These are phyloP conservation scores for Pristionchus arcanus DNA, from an alignment of 2,888 invertebrate species.

Conservation along the genomic window DNA sequence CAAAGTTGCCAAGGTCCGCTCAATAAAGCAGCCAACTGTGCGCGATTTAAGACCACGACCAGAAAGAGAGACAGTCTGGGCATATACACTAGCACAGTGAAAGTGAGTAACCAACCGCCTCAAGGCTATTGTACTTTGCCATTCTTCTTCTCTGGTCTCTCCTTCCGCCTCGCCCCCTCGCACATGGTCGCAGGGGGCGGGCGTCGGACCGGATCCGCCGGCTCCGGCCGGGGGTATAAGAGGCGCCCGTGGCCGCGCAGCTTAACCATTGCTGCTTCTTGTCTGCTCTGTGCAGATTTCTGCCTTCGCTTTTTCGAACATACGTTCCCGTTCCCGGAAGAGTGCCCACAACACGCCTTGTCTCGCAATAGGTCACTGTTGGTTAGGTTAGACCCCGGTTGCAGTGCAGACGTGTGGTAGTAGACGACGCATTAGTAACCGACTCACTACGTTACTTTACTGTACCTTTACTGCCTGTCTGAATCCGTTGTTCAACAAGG, in stretches of 20 bases:
- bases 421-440: too few relatives aligned
- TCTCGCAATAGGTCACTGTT: too few relatives aligned
- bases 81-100: neutral
- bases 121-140: constrained; percentile 46
- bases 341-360: too few relatives aligned
- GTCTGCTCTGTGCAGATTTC: neutral
- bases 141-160: constrained; percentile 2
- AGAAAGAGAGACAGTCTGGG: neutral
- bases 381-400: too few relatives aligned
- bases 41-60: too few relatives aligned
- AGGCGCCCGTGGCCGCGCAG: too few relatives aligned
- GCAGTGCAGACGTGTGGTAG: too few relatives aligned
- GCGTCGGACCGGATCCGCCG: neutral
- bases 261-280: too few relatives aligned
- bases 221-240: neutral
- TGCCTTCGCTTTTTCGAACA: neutral
- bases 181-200: constrained; percentile 31
- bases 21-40: neutral
- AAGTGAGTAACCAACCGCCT: constrained; percentile 32
- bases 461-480: too few relatives aligned
- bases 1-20: neutral
- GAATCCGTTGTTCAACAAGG: too few relatives aligned
- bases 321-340: too few relatives aligned
- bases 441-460: too few relatives aligned
- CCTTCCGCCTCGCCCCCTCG: neutral